These are phyloP conservation scores for Poeciliopsis turneri DNA, from an alignment of 2,797 vertebrate species.

Conservation along the genomic window DNA sequence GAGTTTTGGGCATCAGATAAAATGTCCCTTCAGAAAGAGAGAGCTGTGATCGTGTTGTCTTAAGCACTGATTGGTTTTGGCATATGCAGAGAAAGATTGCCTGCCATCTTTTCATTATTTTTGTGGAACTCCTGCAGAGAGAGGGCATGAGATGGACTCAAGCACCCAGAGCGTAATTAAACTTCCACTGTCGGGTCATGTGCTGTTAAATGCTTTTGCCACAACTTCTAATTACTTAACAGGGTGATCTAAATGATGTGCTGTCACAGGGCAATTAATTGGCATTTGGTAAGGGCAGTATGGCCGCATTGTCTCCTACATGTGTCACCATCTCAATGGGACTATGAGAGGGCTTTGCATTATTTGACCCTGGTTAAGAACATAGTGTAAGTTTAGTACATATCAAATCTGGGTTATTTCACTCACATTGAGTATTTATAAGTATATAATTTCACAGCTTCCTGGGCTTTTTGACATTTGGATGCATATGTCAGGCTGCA, in stretches of 20 bases:
- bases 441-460: slow-evolving; percentile 51
- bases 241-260: slow-evolving; percentile 70
- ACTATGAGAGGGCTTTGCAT: slow-evolving; percentile 44
- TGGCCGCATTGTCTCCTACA: slow-evolving; percentile 65
- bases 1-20: slow-evolving; percentile 49
- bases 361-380: slow-evolving; percentile 65
- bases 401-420: slow-evolving; percentile 42
- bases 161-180: slow-evolving; percentile 78
- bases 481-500: slow-evolving; percentile 39
- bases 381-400: slow-evolving; percentile 44
- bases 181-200: slow-evolving; percentile 75
- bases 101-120: slow-evolving; percentile 79
- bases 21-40: slow-evolving; percentile 30
- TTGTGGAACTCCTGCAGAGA: slow-evolving; percentile 56
- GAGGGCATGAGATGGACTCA: slow-evolving; percentile 71
- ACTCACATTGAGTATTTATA: slow-evolving; percentile 21
- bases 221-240: slow-evolving; percentile 75
- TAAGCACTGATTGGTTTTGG: slow-evolving; percentile 76
- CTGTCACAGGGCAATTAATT: slow-evolving; percentile 71
- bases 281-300: slow-evolving; percentile 68
- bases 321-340: slow-evolving; percentile 56
- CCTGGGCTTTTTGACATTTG: slow-evolving; percentile 39
- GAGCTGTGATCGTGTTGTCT: slow-evolving; percentile 53
- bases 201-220: slow-evolving; percentile 73
- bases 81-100: slow-evolving; percentile 72